phyloP scores from a whole-genome alignment of 2,113 vertebrate genomes.

The Oreochromis aureus region DNA sequence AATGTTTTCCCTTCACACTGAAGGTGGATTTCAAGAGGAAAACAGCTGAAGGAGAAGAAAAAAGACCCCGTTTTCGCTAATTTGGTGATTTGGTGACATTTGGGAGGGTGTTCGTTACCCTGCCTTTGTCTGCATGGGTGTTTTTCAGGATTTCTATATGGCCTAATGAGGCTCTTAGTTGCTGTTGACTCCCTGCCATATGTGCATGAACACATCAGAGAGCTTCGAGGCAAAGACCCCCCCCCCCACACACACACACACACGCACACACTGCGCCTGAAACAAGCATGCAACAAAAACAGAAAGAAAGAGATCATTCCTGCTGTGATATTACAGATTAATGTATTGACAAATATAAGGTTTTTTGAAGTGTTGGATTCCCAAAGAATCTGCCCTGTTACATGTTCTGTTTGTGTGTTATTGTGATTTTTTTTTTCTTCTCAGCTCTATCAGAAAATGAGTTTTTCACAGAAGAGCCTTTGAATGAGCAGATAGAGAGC shows the following conservation, averaged over 20 bases:
- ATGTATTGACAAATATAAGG: neutral
- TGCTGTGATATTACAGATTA: neutral
- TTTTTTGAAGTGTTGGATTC: neutral
- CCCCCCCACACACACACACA: neutral
- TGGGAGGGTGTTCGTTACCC: neutral
- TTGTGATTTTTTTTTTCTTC: neutral
- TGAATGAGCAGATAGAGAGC: conserved; percentile 9
- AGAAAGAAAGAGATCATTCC: neutral
- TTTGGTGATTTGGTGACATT: conserved; percentile 11
- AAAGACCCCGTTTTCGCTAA: conserved; percentile 1
- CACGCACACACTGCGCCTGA: neutral
- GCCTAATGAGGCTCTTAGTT: conserved; percentile 56
- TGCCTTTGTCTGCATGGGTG: neutral
- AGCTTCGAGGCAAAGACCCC: conserved; percentile 2
- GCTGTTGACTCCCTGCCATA: conserved; percentile 32
- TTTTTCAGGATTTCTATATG: neutral
- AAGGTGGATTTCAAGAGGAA: conserved; percentile 40
- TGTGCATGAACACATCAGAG: conserved; percentile 36
- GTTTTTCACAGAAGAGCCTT: neutral
- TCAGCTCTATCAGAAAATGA: neutral
- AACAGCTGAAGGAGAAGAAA: conserved; percentile 29
- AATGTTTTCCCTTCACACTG: conserved; percentile 55
- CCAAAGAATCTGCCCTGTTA: neutral
- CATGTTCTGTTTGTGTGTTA: neutral
- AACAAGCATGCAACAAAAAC: neutral